Base-by-base conservation (phyloP, 2,113 vertebrate species). In the Pardalotus punctatus region DNA sequence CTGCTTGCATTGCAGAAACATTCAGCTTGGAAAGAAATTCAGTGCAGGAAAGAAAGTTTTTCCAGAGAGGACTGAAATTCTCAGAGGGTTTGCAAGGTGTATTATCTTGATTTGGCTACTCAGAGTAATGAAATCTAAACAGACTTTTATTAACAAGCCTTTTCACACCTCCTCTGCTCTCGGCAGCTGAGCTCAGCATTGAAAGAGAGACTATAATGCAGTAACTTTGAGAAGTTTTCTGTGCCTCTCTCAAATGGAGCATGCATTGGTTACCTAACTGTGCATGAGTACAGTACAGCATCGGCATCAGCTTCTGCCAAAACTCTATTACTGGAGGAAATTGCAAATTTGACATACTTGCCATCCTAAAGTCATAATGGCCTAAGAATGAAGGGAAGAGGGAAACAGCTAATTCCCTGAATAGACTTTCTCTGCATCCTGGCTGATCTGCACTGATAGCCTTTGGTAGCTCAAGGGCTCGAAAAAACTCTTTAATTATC, bases 131-230 rank as follows among this genome's bases (percentile, higher is more conserved):
- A 92, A 96, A 90, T 66, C 85, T 62, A 93, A 96, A 66, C 90
- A 95, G 94, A 92, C 79, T 90, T 95, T 69, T 95, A 92, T 90
- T 92, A 94, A 95, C 67, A 81, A 83, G 71, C 22, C 74, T 93
- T 94, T 93, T 92, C 92, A 95, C 88, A 95, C 86, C 86, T 88
- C 45, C 82, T 90, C 88, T 83, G 86, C 80, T 90, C 74, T 92
- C 88, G 86, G 90, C 74, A 95, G 92, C 92, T 94, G 94, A 96
- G 94, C 71, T 95, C 90, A 97, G 96, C 94, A 92, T 42, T 51
- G 57, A 90, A 29, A 72, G 69, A 56, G 36, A 85, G 50, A 56
- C 78, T 50, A 22, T 38, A 94, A 82, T 3, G 33, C 58, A 80
- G 90, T 31, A 93, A 88, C 85, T 82, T 90, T 45, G 79, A 88